These are phyloP conservation scores for Microctenopoma steveboyesi DNA, from an alignment of 2,797 vertebrate genomes.

Conservation along the genomic window DNA sequence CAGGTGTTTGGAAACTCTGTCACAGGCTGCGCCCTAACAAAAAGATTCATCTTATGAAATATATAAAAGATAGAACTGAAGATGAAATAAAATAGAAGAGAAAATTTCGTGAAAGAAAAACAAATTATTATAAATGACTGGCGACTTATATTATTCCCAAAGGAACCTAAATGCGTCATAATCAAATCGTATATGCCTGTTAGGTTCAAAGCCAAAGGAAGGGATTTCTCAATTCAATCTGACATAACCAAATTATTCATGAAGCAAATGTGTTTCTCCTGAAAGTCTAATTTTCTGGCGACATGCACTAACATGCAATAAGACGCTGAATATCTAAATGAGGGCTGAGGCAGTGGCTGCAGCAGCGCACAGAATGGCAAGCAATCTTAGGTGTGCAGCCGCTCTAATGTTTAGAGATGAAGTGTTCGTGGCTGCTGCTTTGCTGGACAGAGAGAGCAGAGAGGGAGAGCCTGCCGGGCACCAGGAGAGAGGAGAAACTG, in stretches of 20 bases:
- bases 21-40: too few species aligned
- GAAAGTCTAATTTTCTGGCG: not conserved
- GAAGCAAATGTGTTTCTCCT: not conserved
- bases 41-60: too few species aligned
- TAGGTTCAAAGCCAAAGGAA: too few species aligned
- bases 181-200: too few species aligned
- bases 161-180: not conserved
- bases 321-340: constrained; percentile 24
- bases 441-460: constrained; percentile 28
- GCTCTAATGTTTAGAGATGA: constrained; percentile 11
- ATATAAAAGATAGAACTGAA: too few species aligned
- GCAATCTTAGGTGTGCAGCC: constrained; percentile 38
- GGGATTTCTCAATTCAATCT: too few species aligned
- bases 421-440: constrained; percentile 16
- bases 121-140: too few species aligned
- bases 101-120: too few species aligned
- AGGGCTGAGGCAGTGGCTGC: constrained; percentile 28
- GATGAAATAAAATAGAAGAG: too few species aligned
- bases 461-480: constrained; percentile 26
- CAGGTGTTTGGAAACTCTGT: not conserved
- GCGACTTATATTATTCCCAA: not conserved
- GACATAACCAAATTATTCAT: too few species aligned
- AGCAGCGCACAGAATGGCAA: constrained; percentile 29
- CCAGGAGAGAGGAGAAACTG: constrained; percentile 23
- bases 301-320: not conserved